These are phyloP conservation scores for Dasyornis broadbenti DNA, from an alignment of 2,113 vertebrate species.

Conservation along the genomic window DNA sequence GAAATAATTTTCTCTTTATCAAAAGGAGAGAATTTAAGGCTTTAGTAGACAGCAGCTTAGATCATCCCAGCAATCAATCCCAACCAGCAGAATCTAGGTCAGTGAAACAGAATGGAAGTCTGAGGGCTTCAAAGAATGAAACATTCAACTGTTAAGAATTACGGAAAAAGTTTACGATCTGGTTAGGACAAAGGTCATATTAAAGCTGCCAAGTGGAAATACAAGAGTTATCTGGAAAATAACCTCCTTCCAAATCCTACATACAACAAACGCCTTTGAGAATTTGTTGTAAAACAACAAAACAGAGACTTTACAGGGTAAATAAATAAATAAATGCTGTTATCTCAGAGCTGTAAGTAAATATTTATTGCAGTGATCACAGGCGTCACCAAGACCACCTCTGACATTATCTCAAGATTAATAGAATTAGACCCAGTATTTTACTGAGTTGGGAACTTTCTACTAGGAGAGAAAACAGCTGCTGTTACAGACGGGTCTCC, in stretches of 20 bases:
- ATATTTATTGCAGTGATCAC: neutral
- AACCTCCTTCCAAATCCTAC: neutral
- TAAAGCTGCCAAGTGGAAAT: slow-evolving; percentile 30
- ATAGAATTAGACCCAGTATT: neutral
- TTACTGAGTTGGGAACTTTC: neutral
- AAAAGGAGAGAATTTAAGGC: neutral
- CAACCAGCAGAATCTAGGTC: slow-evolving; percentile 50
- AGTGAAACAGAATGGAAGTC: neutral
- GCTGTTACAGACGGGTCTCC: neutral
- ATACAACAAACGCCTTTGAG: neutral
- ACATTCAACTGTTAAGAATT: neutral
- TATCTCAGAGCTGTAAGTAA: neutral
- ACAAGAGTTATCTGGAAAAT: neutral
- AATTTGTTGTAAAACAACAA: neutral
- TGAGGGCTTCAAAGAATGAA: slow-evolving; percentile 36
- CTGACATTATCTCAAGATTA: neutral
- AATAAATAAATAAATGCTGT: neutral
- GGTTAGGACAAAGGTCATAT: slow-evolving; percentile 18
- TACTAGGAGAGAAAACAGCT: neutral
- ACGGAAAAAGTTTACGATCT: slow-evolving; percentile 16
- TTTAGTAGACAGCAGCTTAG: slow-evolving; percentile 17
- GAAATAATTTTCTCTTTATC: neutral
- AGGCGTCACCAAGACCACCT: neutral
- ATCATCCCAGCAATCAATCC: slow-evolving; percentile 28
- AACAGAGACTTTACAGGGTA: neutral